Conservation (phyloP, 1,140 invertebrate genomes). For the Solenopsis invicta region DNA sequence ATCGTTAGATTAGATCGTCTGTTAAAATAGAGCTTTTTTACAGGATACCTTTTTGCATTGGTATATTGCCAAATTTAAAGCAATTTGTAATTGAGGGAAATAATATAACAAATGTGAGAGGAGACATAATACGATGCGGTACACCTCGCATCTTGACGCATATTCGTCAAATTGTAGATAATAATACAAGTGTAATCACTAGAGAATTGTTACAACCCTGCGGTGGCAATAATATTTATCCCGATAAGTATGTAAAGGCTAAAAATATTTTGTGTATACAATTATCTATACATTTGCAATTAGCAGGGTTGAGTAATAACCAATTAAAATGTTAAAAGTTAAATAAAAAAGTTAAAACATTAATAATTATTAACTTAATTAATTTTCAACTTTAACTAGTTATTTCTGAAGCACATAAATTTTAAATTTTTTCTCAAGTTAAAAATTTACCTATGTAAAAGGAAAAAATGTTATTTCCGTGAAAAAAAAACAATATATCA, state of each 20-base stretch:
- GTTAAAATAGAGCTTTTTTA: conserved; percentile 65
- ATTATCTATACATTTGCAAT: too few species aligned
- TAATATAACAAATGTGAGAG: conserved; percentile 91
- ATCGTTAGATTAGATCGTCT: conserved; percentile 38
- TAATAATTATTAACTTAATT: too few species aligned
- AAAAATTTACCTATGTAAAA: too few species aligned
- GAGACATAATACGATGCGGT: conserved; percentile 93
- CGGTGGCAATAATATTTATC: conserved; percentile 85
- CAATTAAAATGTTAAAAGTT: too few species aligned
- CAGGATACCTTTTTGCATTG: conserved; percentile 92
- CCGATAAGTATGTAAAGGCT: conserved; percentile 89
- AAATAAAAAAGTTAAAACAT: too few species aligned
- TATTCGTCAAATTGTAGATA: conserved; percentile 89
- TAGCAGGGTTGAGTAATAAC: too few species aligned
- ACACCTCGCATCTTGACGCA: conserved; percentile 93
- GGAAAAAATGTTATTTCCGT: too few species aligned
- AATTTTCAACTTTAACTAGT: too few species aligned
- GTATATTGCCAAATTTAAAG: conserved; percentile 93
- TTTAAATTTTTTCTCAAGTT: too few species aligned
- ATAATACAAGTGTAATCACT: conserved; percentile 83
- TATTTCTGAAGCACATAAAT: too few species aligned
- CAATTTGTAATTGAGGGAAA: conserved; percentile 95
- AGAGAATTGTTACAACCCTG: conserved; percentile 68
- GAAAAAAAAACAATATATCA: too few species aligned
- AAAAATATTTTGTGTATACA: background rate